Base-by-base conservation (phyloP, 2,113 vertebrate genomes). In the Laterallus jamaicensis region DNA sequence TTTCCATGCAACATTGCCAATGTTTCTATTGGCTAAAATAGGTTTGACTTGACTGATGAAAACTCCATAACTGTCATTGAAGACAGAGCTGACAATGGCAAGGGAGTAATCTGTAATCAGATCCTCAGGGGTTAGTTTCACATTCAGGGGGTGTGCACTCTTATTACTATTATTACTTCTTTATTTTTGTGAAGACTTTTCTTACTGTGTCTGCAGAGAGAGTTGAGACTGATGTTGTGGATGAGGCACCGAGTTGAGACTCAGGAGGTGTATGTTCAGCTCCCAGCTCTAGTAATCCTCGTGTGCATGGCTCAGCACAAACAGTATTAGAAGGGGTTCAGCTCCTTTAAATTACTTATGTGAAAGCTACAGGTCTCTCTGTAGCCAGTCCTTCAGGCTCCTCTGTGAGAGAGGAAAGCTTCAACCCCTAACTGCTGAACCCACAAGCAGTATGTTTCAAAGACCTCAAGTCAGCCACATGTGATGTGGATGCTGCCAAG, bases 381-480 rank as follows among this genome's bases (percentile, higher is more conserved):
- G 66, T 60, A 88, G 50, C 15, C 70, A 54, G 24, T 25, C 24
- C 44, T 77, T 40, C 44, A 66, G 81, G 28, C 44, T 55, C 31
- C 11, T 24, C 47, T 18, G 1, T 37, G 80, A 56, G 40, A 79
- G 76, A 60, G n/a, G 18, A 62, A 31, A 67, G 7, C 32, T 70
- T 31, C 15, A 60, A 64, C 26, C 24, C 25, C 19, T 15, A 39
- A 58, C 8, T 77, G 37, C 62, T 59, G 37, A 47, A 56, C 22
- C 2, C 32, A 18, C 32, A 54, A 66, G 50, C 32, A 40, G 9
- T 28, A 3, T 2, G 4, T 35, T 66, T 47, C 15, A 3, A 40
- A 49, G 67, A 14, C 1, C 0, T 81, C 49, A 50, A 14, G 49
- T 24, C 59, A 37, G 29, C 12, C 31, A 1, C 7, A 9, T 0